Conservation (phyloP, 2,797 vertebrate genomes). For the Odontamblyopus lacepedii region DNA sequence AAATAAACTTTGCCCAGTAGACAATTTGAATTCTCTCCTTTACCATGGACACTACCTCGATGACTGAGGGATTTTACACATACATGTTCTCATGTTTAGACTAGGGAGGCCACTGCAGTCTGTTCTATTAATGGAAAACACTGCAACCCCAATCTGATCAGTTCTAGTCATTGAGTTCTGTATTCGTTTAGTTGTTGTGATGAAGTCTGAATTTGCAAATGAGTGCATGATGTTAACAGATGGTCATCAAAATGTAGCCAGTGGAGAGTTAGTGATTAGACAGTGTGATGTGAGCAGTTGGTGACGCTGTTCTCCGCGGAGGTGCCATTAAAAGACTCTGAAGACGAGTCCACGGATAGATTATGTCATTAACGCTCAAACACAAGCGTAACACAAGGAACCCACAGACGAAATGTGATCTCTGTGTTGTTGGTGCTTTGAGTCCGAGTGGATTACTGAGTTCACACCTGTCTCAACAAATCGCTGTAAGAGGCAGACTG, state of each 20-base stretch:
- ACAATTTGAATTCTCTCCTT: too few species aligned
- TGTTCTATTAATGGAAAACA: too few species aligned
- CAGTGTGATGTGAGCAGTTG: conserved; percentile 12
- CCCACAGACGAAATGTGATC: conserved; percentile 4
- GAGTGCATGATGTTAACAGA: conserved; percentile 9
- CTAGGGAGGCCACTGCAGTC: too few species aligned
- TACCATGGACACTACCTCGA: too few species aligned
- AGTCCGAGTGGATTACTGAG: conserved; percentile 8
- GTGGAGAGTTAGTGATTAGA: conserved; percentile 8
- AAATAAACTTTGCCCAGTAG: too few species aligned
- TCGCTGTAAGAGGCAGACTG: not conserved
- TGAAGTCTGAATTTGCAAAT: conserved; percentile 11
- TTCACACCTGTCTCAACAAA: conserved; percentile 13
- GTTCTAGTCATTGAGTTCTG: not conserved
- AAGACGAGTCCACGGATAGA: conserved; percentile 1
- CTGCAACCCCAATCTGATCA: not conserved
- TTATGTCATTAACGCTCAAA: conserved; percentile 12
- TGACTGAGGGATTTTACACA: too few species aligned
- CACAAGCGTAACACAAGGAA: conserved; percentile 10
- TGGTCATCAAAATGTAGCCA: conserved; percentile 13
- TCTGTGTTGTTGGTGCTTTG: conserved; percentile 7
- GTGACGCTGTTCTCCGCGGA: conserved; percentile 9
- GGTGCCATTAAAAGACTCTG: conserved; percentile 9
- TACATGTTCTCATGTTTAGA: too few species aligned
- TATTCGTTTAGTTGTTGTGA: not conserved